Evolutionary conservation across 2,888 invertebrate genomes (phyloP).

Genomic region (Trachelus tabidus): DNA sequence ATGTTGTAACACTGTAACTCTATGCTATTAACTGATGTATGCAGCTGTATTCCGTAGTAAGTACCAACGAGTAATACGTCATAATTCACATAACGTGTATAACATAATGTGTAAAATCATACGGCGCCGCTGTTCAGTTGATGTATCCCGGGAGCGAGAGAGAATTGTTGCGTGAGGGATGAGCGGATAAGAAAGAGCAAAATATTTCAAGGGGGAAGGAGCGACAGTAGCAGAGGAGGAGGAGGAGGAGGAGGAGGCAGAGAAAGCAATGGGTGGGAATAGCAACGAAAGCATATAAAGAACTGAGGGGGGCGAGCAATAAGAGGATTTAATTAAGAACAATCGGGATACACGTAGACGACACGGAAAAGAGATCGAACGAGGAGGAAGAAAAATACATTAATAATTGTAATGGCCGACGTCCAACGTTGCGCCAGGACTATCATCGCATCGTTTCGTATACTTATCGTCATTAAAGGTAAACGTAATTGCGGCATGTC

Average conservation of each 20-base stretch:
- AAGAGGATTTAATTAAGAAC: not conserved
- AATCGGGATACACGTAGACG: not conserved
- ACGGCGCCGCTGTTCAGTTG: not conserved
- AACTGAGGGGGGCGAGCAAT: not conserved
- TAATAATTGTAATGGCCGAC: slow-evolving; percentile 30
- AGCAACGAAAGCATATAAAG: not conserved
- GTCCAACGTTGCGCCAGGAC: slow-evolving; percentile 28
- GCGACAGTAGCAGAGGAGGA: slow-evolving; percentile 8
- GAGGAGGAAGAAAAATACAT: not conserved
- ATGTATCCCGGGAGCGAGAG: not conserved
- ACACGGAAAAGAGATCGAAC: slow-evolving; percentile 2
- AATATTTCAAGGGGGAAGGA: not conserved
- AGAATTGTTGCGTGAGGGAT: not conserved
- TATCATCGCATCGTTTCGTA: not conserved
- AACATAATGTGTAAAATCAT: slow-evolving; percentile 1
- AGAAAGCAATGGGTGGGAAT: not conserved
- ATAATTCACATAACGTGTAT: slow-evolving; percentile 30
- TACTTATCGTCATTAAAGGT: slow-evolving; percentile 1
- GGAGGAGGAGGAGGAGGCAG: not conserved
- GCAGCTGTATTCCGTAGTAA: slow-evolving; percentile 57
- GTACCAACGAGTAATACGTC: slow-evolving; percentile 32
- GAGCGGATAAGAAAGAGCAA: not conserved
- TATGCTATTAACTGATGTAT: slow-evolving; percentile 58
- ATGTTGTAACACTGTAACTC: slow-evolving; percentile 63
- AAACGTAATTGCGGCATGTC: slow-evolving; percentile 36